phyloP scores from a whole-genome alignment of 2,888 invertebrate species.

The Drosophila aldrichi region DNA sequence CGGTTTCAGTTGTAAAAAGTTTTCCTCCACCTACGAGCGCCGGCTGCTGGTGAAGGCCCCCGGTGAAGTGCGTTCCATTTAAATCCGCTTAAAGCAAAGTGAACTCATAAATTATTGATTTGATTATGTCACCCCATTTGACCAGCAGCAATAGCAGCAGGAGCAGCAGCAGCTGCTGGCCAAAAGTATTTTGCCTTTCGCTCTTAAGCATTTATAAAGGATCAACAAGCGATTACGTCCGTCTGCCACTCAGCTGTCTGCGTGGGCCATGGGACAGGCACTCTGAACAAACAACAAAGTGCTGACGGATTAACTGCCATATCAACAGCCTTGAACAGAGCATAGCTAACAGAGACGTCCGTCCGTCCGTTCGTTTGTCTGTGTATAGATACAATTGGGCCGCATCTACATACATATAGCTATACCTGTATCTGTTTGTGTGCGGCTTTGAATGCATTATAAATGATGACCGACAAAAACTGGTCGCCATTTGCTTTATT shows the following conservation, averaged over 20 bases:
- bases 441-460: slow-evolving; percentile 69
- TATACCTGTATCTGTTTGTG: slow-evolving; percentile 20
- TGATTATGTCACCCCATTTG: slow-evolving; percentile 74
- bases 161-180: slow-evolving; percentile 35
- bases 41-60: not conserved
- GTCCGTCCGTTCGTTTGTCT: not conserved
- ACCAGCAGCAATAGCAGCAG: slow-evolving; percentile 9
- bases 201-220: slow-evolving; percentile 73
- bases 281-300: slow-evolving; percentile 37
- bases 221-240: slow-evolving; percentile 79
- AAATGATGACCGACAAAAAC: slow-evolving; percentile 51
- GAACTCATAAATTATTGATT: slow-evolving; percentile 81
- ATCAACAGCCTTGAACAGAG: slow-evolving; percentile 29
- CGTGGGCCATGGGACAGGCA: not conserved
- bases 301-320: slow-evolving; percentile 63
- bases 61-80: slow-evolving; percentile 71
- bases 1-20: slow-evolving; percentile 55
- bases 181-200: slow-evolving; percentile 46
- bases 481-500: slow-evolving; percentile 30
- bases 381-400: not conserved
- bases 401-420: slow-evolving; percentile 13
- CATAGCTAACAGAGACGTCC: not conserved
- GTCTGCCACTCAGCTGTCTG: slow-evolving; percentile 58
- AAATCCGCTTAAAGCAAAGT: slow-evolving; percentile 78
- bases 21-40: slow-evolving; percentile 27